Percentiles rank a stretch among this genome's conserved stretches.
These are phyloP conservation scores for Acanthoscelides obtectus DNA, from an alignment of 2,888 invertebrate genomes.

Conservation along the genomic window DNA sequence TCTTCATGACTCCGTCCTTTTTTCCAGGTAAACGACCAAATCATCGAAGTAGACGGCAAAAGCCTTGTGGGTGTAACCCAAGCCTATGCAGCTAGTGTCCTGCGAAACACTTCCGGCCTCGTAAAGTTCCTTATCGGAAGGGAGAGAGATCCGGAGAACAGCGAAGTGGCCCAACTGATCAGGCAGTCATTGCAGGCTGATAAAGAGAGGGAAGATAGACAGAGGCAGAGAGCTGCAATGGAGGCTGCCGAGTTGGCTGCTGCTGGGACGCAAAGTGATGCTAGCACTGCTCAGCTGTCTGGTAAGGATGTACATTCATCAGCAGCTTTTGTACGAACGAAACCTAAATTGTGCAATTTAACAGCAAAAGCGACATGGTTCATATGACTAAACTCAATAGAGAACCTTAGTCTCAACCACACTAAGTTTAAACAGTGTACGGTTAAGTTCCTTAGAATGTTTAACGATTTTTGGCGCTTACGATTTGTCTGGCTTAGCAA, in stretches of 20 bases:
- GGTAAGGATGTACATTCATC: too few relatives aligned
- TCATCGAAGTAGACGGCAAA: constrained; percentile 98
- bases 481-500: too few relatives aligned
- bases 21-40: constrained; percentile 88
- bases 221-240: constrained; percentile 44
- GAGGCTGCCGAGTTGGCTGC: constrained; percentile 46
- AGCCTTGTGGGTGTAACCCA: constrained; percentile 98
- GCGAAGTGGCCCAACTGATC: constrained; percentile 96
- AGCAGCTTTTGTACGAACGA: too few relatives aligned
- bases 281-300: constrained; percentile 44
- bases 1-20: too few relatives aligned
- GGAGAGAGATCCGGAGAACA: constrained; percentile 93
- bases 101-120: constrained; percentile 90
- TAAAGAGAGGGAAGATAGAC: constrained; percentile 78
- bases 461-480: too few relatives aligned
- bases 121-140: constrained; percentile 92
- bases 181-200: constrained; percentile 91
- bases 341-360: too few relatives aligned
- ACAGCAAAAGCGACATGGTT: too few relatives aligned
- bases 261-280: constrained; percentile 45
- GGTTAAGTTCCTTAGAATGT: too few relatives aligned
- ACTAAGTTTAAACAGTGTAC: too few relatives aligned
- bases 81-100: constrained; percentile 95
- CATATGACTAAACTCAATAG: too few relatives aligned
- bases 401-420: too few relatives aligned